Conservation (phyloP, 2,888 invertebrate species). For the Euplagia quadripunctaria region DNA sequence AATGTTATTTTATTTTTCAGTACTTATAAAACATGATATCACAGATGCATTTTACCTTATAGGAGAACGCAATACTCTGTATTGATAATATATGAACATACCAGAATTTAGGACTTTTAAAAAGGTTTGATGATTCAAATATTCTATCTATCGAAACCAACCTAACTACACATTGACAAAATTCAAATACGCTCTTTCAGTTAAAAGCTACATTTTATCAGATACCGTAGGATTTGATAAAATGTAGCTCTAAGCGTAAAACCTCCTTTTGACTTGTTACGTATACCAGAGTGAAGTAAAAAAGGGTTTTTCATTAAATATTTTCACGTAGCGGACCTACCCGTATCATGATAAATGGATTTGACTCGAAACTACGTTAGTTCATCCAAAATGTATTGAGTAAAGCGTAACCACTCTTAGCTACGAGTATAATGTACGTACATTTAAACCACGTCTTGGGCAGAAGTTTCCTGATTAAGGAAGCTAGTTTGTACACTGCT, state of each 20-base stretch:
- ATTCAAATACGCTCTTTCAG: slow-evolving; percentile 36
- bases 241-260: slow-evolving; percentile 1
- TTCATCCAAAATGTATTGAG: slow-evolving; percentile 51
- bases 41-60: not conserved
- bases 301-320: slow-evolving; percentile 52
- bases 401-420: slow-evolving; percentile 29
- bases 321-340: slow-evolving; percentile 44
- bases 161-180: slow-evolving; percentile 18
- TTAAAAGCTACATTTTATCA: slow-evolving; percentile 28
- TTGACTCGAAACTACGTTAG: slow-evolving; percentile 55
- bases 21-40: no score
- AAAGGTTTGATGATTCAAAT: not conserved
- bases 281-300: slow-evolving; percentile 28
- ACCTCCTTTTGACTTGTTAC: slow-evolving; percentile 14
- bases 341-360: slow-evolving; percentile 55
- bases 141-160: not conserved
- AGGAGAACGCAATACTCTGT: not conserved
- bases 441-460: not conserved
- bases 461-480: not conserved
- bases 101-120: not conserved
- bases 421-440: not conserved
- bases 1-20: not conserved
- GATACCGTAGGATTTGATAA: not conserved
- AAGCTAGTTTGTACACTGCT: not conserved
- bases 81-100: not conserved